A percentile compares a stretch with the other conserved stretches of the same genome.
These are phyloP conservation scores for Takifugu flavidus DNA, from an alignment of 2,113 vertebrate genomes.

Conservation along the genomic window DNA sequence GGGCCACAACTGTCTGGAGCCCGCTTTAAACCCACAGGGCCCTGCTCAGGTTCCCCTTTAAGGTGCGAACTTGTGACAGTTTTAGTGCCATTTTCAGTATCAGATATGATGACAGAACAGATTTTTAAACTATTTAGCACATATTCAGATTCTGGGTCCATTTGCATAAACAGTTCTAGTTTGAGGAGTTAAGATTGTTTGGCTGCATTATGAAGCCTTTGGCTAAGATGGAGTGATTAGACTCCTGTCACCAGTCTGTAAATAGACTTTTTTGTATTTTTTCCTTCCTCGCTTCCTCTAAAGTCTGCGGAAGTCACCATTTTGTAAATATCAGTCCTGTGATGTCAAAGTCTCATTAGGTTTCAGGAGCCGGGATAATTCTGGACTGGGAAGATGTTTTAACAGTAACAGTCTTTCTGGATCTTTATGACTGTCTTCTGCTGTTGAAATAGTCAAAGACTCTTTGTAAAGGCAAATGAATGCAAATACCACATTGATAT, in stretches of 20 bases:
- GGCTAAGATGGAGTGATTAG: background rate
- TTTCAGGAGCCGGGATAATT: too few species aligned
- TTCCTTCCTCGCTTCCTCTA: background rate
- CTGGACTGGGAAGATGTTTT: too few species aligned
- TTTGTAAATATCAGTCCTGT: constrained; percentile 7
- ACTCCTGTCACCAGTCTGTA: background rate
- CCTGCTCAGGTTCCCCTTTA: too few species aligned
- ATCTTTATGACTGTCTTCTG: background rate
- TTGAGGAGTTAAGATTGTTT: too few species aligned
- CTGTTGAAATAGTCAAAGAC: background rate
- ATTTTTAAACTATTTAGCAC: too few species aligned
- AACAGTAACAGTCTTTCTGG: background rate
- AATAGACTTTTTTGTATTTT: background rate
- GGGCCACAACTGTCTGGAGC: too few species aligned
- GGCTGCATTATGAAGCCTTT: background rate
- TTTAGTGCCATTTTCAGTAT: too few species aligned
- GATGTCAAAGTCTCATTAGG: too few species aligned
- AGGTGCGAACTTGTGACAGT: too few species aligned
- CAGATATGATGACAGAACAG: too few species aligned
- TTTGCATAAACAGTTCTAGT: background rate
- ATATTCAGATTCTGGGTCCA: background rate
- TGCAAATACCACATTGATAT: background rate
- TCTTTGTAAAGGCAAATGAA: background rate
- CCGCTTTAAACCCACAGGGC: too few species aligned
- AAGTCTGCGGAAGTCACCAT: background rate